Base-by-base conservation (phyloP, 2,888 invertebrate species). In the Trachelus iudaicus region DNA sequence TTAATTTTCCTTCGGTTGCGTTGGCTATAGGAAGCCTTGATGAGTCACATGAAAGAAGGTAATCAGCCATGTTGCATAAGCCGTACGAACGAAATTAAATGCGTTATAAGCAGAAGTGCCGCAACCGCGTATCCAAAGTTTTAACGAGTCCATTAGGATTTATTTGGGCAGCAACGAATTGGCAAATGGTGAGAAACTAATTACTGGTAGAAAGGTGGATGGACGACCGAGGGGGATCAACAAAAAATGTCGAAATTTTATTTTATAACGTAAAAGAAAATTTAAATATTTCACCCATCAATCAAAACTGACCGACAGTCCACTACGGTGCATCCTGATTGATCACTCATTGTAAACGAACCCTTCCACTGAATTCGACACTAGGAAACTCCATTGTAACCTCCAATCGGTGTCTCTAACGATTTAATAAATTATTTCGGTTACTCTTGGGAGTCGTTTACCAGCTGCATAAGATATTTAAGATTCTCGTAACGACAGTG, bases 91-190 rank as follows among this genome's bases (percentile, higher is more conserved):
- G n/a, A 74, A 77, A 56, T 86, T 84, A 83, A 87, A 85, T 83
- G 84, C 81, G 83, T 85, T 85, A 83, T 85, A 83, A 83, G 78
- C 82, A 75, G 79, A 73, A 76, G 35, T 82, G 80, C 82, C 15
- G 40, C 40, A 6, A 68, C 77, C 84, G 80, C 40, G 71, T 69
- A 84, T 84, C 81, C 82, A 85, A 88, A 88, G 84, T 88, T 88
- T 88, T 87, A 88, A 88, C 88, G 87, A 88, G 84, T 86, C 87
- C 84, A 86, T 87, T 87, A 87, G 81, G 78, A 68, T 81, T 69
- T 75, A 33, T 79, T 75, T 79, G 80, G 80, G 83, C 34, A 13
- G 37, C 30, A 23, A 34, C 34, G 35, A 34, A 74, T 74, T 74
- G 6, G 34, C 35, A 34, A 74, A 34, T 79, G 81, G 79, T 79